Conservation (phyloP, 2,797 vertebrate genomes). For the Bryconaethiops microstoma region DNA sequence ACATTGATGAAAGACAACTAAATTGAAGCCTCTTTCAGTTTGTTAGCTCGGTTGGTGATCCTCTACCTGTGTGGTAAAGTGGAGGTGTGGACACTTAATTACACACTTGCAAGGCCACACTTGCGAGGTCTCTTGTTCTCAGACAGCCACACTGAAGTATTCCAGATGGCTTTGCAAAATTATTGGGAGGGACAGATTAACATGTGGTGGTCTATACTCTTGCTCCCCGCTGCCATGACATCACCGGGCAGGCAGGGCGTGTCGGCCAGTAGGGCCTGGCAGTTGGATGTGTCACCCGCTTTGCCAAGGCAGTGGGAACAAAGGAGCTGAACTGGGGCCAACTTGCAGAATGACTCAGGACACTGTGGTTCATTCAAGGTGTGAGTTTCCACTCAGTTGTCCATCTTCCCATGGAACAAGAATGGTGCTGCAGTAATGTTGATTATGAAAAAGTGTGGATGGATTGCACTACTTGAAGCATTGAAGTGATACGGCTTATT, state of each 20-base stretch:
- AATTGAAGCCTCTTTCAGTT: background rate
- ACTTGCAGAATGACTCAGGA: conserved; percentile 7
- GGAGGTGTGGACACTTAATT: conserved; percentile 14
- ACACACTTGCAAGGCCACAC: background rate
- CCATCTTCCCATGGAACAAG: background rate
- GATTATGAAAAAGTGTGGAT: background rate
- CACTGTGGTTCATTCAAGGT: background rate
- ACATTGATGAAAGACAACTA: background rate
- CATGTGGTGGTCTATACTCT: conserved; percentile 25
- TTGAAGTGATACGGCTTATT: background rate
- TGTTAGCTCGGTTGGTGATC: background rate
- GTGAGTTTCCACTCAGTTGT: background rate
- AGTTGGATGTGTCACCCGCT: conserved; percentile 26
- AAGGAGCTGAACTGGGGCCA: background rate
- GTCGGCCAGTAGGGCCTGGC: conserved; percentile 14
- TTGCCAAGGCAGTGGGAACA: conserved; percentile 20
- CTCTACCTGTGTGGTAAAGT: conserved; percentile 14
- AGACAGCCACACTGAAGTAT: conserved; percentile 2
- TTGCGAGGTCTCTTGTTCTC: conserved; percentile 2
- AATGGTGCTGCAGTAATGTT: background rate
- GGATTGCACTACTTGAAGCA: background rate
- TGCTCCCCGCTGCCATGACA: conserved; percentile 24
- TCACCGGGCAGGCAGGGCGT: conserved; percentile 9
- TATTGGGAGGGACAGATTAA: conserved; percentile 25
- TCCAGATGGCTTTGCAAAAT: conserved; percentile 26